Evolutionary conservation across 2,113 vertebrate genomes (phyloP).

Genomic region (Mugil cephalus): DNA sequence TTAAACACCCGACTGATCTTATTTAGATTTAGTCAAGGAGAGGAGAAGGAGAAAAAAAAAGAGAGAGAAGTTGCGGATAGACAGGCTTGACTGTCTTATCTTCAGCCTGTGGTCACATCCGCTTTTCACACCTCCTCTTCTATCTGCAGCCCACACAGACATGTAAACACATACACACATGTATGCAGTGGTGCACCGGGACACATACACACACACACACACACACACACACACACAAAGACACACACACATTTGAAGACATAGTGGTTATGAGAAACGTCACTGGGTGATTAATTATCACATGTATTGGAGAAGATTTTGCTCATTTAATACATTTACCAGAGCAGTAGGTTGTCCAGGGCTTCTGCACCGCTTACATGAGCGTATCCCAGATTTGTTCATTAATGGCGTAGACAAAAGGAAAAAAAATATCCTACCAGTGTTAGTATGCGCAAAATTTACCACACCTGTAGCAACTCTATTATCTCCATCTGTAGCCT

Average conservation of each 20-base stretch:
- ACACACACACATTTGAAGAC: slow-evolving; percentile 33
- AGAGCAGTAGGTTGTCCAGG: slow-evolving; percentile 28
- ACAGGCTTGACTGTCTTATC: slow-evolving; percentile 71
- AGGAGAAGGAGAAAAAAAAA: slow-evolving; percentile 16
- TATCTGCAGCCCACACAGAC: slow-evolving; percentile 51
- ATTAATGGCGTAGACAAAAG: slow-evolving; percentile 42
- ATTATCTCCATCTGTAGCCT: slow-evolving; percentile 42
- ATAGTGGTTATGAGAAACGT: slow-evolving; percentile 49
- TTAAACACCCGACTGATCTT: slow-evolving; percentile 70
- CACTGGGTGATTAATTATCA: slow-evolving; percentile 68
- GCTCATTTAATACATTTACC: slow-evolving; percentile 54
- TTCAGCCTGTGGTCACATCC: slow-evolving; percentile 67
- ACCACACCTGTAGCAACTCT: slow-evolving; percentile 71
- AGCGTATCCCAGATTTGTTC: slow-evolving; percentile 43
- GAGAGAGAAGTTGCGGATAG: slow-evolving; percentile 27
- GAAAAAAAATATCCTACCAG: slow-evolving; percentile 15
- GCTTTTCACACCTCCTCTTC: slow-evolving; percentile 72
- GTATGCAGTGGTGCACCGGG: neutral
- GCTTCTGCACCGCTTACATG: slow-evolving; percentile 7
- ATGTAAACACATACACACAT: slow-evolving; percentile 16
- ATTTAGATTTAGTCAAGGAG: slow-evolving; percentile 70
- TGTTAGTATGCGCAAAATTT: slow-evolving; percentile 39
- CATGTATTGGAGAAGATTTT: slow-evolving; percentile 51
- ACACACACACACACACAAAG: slow-evolving; percentile 1
- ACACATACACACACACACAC: neutral